Evolutionary conservation across 1,140 invertebrate genomes (phyloP).

Genomic region (Papilio machaon): DNA sequence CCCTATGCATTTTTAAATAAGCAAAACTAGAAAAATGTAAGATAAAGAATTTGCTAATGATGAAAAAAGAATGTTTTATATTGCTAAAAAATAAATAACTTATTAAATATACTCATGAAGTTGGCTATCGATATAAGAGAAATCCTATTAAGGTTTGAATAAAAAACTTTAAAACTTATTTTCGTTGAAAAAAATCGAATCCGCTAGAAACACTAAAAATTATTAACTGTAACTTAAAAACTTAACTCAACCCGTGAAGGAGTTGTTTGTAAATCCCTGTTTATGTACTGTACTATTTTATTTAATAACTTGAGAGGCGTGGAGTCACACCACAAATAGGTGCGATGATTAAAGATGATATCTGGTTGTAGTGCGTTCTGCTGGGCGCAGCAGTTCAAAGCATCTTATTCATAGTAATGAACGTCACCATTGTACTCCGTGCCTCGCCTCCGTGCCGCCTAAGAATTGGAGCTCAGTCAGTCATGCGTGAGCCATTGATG

Average conservation of each 20-base stretch:
- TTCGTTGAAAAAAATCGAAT: too few relatives aligned
- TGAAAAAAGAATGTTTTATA: too few relatives aligned
- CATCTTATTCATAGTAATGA: slow-evolving; percentile 13
- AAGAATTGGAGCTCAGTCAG: slow-evolving; percentile 13
- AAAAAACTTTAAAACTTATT: too few relatives aligned
- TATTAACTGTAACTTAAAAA: too few relatives aligned
- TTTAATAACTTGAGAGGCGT: neutral
- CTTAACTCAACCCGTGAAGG: too few relatives aligned
- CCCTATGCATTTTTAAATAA: slow-evolving; percentile 10
- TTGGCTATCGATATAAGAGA: too few relatives aligned
- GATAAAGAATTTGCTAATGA: neutral
- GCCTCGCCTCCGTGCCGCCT: slow-evolving; percentile 7
- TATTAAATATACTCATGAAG: too few relatives aligned
- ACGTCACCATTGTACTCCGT: neutral
- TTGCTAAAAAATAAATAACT: too few relatives aligned
- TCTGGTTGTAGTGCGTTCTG: slow-evolving; percentile 1
- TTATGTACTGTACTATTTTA: neutral
- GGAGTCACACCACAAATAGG: neutral
- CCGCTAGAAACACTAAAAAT: too few relatives aligned
- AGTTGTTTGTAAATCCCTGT: neutral
- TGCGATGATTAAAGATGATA: slow-evolving; percentile 23
- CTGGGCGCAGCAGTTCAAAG: neutral
- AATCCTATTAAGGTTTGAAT: too few relatives aligned
- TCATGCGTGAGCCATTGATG: slow-evolving; percentile 12
- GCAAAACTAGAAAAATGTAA: neutral